These are phyloP conservation scores for Odocoileus virginianus DNA, from an alignment of 2,113 vertebrate genomes.

Conservation along the genomic window DNA sequence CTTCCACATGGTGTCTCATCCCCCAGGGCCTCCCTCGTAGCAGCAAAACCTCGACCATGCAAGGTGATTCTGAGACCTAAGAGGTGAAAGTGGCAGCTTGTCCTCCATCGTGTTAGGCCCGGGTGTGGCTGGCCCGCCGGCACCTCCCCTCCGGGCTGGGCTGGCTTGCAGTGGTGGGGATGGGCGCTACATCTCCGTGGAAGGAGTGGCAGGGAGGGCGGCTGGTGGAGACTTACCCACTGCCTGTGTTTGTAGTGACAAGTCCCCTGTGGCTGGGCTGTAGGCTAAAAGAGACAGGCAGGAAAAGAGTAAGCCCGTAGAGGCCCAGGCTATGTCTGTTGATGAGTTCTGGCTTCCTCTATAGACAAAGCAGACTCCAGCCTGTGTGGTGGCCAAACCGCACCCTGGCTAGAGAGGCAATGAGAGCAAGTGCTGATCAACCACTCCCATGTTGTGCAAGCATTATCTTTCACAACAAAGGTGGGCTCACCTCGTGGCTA, in stretches of 20 bases:
- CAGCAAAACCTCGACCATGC: too few species aligned
- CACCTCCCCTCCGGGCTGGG: neutral
- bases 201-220: neutral
- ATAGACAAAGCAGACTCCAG: neutral
- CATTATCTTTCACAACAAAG: neutral
- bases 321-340: neutral
- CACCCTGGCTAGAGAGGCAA: neutral
- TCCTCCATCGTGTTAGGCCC: neutral
- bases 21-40: neutral
- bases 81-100: neutral
- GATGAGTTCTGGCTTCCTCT: neutral
- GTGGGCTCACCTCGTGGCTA: accelerated
- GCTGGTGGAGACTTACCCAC: neutral
- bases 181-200: accelerated
- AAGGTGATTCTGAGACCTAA: neutral
- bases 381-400: neutral
- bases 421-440: neutral
- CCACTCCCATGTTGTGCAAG: neutral
- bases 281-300: neutral
- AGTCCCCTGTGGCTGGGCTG: neutral
- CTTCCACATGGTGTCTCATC: neutral
- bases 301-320: neutral
- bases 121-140: neutral
- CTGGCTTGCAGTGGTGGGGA: neutral
- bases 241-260: neutral